Evolutionary conservation across 1,140 invertebrate species (phyloP), one percentile per base, ranked within the genome.

Genomic region (Drosophila burlai): DNA sequence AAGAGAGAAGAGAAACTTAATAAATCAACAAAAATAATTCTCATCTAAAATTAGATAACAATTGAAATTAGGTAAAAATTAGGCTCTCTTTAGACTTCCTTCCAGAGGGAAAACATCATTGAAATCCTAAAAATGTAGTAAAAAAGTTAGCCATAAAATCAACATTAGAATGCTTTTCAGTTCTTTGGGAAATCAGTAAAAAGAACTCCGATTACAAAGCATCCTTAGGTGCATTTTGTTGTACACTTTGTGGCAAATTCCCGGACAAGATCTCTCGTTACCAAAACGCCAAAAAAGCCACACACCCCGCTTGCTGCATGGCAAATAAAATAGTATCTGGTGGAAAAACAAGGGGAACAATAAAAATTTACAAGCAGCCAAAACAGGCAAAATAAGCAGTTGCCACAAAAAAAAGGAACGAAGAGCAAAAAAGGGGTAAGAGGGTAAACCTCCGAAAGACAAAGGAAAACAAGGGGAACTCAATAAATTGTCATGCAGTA

Each of bases 401-500:
- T 52, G 40, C 54, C 31, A 40, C 15, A 11, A 7, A 11, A 47
- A 36, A 34, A 34, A 4, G 34, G 10, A 34, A 34, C 34, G 60
- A 40, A 46, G 46, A 24, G 16, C 15, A 8, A 13, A 24, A 16
- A 36, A 34, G 29, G 47, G 45, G 36, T 13, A 38, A 13, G 36
- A 38, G 36, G 45, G 21, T 24, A 79, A 55, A 21, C 62, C 72
- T 31, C 74, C 57, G n/a, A 66, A 60, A 76, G 13, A 61, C 63
- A 66, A 76, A 60, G 71, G 71, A 55, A 74, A 76, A 54, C 63
- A 80, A 77, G 86, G 73, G 76, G 77, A 89, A 90, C 85, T 90
- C 85, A 90, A 90, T 90, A 90, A 90, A 90, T 90, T 90, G 85
- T 90, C 86, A 91, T 90, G 85, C 86, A 90, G 85, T 90, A 89